Evolutionary conservation across 2,888 invertebrate species (phyloP).

Genomic region (Anoncus sp.): DNA sequence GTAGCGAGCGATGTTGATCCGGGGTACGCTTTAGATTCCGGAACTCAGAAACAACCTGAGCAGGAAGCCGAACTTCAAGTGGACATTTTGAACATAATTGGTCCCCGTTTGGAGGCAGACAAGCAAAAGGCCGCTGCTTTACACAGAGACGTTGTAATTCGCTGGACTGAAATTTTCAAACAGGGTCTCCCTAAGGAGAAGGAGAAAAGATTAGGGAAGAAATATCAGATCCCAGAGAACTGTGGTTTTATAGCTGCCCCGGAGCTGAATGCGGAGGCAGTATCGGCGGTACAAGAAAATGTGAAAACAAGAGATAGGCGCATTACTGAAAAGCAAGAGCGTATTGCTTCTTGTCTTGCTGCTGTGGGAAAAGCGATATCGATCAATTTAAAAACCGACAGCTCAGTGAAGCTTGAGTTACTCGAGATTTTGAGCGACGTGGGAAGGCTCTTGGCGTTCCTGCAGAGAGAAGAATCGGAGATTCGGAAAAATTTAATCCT

Average conservation of each 20-base stretch:
- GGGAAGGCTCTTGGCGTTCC: constrained; percentile 50
- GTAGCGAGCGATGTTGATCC: too few relatives aligned
- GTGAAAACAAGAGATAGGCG: constrained; percentile 41
- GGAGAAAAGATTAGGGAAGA: constrained; percentile 29
- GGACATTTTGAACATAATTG: too few relatives aligned
- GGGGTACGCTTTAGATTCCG: too few relatives aligned
- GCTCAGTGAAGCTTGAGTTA: constrained; percentile 24
- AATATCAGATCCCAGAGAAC: constrained; percentile 47
- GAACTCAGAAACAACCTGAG: constrained; percentile 16
- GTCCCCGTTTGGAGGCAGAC: constrained; percentile 36
- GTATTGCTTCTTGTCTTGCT: constrained; percentile 46
- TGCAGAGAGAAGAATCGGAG: constrained; percentile 59
- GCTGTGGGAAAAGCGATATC: constrained; percentile 51
- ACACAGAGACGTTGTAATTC: constrained; percentile 38
- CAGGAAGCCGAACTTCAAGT: constrained; percentile 48
- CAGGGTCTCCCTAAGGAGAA: constrained; percentile 47
- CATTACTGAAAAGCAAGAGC: constrained; percentile 54
- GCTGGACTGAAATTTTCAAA: constrained; percentile 47
- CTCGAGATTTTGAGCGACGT: constrained; percentile 54
- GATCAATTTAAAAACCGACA: constrained; percentile 22
- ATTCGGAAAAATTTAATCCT: constrained; percentile 28
- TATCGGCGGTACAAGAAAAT: constrained; percentile 39
- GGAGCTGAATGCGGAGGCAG: constrained; percentile 49
- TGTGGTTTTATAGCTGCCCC: constrained; percentile 40
- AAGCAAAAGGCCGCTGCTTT: constrained; percentile 13